Conservation (phyloP, 2,888 invertebrate species). For the Onthophagus sagittarius region DNA sequence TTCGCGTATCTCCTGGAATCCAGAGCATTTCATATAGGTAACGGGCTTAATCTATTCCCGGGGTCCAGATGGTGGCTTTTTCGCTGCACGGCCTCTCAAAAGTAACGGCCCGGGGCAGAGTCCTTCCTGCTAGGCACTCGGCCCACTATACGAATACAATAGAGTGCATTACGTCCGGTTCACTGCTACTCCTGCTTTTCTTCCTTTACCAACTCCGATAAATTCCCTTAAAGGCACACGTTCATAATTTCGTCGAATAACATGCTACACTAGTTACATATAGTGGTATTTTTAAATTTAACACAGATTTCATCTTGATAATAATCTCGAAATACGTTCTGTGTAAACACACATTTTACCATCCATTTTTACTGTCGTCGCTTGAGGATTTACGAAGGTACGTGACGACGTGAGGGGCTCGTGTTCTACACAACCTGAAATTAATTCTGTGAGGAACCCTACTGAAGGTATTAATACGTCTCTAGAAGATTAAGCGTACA, state of each 20-base stretch:
- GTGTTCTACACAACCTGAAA: background rate
- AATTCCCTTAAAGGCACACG: background rate
- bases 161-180: constrained; percentile 6
- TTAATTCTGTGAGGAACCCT: background rate
- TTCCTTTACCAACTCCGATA: background rate
- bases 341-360: background rate
- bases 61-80: background rate
- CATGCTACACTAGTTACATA: background rate
- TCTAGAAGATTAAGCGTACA: background rate
- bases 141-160: background rate
- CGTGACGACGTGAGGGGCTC: background rate
- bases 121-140: background rate
- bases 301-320: background rate
- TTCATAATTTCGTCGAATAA: background rate
- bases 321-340: background rate
- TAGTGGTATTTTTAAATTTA: background rate
- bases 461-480: background rate
- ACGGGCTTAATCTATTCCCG: constrained; percentile 11
- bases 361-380: background rate
- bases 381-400: background rate
- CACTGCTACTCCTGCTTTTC: background rate
- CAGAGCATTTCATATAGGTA: constrained; percentile 6
- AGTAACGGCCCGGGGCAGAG: background rate
- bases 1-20: background rate
- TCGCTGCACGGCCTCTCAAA: background rate